Conservation (phyloP, 2,797 vertebrate genomes). For the Chromis chromis region DNA sequence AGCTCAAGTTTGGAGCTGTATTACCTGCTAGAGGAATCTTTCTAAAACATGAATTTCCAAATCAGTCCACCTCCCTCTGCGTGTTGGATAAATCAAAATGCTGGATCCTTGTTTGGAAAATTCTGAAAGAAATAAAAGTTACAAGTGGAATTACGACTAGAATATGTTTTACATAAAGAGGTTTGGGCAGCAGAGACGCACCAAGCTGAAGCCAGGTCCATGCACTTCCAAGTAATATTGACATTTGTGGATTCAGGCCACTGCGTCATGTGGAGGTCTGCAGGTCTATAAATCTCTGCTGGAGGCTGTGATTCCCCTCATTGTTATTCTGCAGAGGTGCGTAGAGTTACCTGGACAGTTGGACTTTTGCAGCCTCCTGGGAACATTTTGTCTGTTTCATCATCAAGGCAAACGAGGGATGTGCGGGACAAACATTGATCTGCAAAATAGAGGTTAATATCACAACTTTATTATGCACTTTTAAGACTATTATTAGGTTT, state of each 20-base stretch:
- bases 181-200: background rate
- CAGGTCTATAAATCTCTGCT: slow-evolving; percentile 73
- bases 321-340: slow-evolving; percentile 16
- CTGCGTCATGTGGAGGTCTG: slow-evolving; percentile 66
- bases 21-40: background rate
- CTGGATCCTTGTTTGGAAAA: background rate
- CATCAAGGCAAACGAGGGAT: slow-evolving; percentile 44
- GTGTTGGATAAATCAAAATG: background rate
- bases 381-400: slow-evolving; percentile 7
- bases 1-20: too few species aligned
- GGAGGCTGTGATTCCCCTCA: slow-evolving; percentile 48
- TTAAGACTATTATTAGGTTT: background rate
- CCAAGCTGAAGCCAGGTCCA: background rate
- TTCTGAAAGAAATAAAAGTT: background rate
- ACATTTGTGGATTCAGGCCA: slow-evolving; percentile 58
- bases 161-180: background rate
- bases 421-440: slow-evolving; percentile 63
- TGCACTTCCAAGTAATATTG: slow-evolving; percentile 59
- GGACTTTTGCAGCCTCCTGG: background rate
- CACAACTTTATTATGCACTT: background rate
- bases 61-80: background rate
- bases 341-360: slow-evolving; percentile 10
- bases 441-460: slow-evolving; percentile 69
- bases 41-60: background rate
- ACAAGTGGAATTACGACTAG: background rate